Base-by-base conservation (phyloP, 53 echinoderm and acorn worm species). In the Echinarachnius parma region DNA sequence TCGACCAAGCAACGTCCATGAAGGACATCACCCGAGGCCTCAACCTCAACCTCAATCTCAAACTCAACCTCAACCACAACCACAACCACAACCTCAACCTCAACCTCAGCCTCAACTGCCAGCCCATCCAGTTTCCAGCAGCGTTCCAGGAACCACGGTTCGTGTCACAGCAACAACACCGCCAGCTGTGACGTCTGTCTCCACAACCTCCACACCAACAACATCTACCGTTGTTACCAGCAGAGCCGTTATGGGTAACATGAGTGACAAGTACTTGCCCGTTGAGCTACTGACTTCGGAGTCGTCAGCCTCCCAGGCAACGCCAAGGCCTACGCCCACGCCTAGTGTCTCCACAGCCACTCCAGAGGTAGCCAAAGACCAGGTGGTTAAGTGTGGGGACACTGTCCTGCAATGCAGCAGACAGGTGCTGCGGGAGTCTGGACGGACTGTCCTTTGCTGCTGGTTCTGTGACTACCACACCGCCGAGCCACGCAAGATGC, bases 381-480 rank as follows among this genome's bases (percentile, higher is more conserved):
- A 92, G 66, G 83, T 91, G 24, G 89, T 93, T 35, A 98, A 98
- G 46, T 98, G 88, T 66, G 91, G 91, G 26, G 98, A 92, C 46
- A 61, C 81, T 0, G 77, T 82, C 13, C 78, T 98, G 44, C 77
- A 98, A 48, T 98, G 98, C 35, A 98, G 98, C 37, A 77, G 98
- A 9, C 98, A 98, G 86, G 92, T 98, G 21, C 59, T 98, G 44
- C 59, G 98, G 30, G 98, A 98, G 50, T 98, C 98, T 0, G 98
- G 98, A 13, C 75, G 98, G 21, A 98, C 98, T 9, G 98, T 98
- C 15, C 81, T 98, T 3, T 98, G 98, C 74, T 98, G 98, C 50
- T 98, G 91, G 91, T 61, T 76, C 49, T 98, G 98, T 83, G 98
- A 98, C 53, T 98, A 92, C 42, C 98, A 98, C 74, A 92, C 98